Percentiles rank a stretch among this genome's conserved stretches.
phyloP scores from a whole-genome alignment of 1,140 invertebrate genomes.

The Drosophila littoralis region DNA sequence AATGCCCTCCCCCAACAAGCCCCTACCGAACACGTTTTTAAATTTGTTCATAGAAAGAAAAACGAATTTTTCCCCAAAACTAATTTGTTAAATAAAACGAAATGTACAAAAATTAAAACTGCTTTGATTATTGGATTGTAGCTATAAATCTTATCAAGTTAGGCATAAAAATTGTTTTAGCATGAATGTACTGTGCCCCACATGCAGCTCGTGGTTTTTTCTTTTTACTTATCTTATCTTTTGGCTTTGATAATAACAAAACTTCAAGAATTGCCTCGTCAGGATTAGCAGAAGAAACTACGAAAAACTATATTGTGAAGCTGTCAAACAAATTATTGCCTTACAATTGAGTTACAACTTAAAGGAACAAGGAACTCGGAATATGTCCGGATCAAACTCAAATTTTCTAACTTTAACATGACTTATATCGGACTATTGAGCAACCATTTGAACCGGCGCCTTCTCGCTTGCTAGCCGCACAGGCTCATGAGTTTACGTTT shows the following conservation, averaged over 20 bases:
- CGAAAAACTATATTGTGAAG: neutral
- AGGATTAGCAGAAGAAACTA: neutral
- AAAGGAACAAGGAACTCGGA: too few species aligned
- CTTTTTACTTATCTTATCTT: neutral
- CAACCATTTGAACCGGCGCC: too few species aligned
- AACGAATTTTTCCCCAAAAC: conserved; percentile 45
- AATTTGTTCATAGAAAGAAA: conserved; percentile 18
- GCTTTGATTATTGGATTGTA: neutral
- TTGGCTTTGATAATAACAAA: too few species aligned
- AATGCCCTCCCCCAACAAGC: neutral
- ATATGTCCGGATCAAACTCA: too few species aligned
- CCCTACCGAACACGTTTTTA: neutral
- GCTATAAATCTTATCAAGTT: conserved; percentile 18
- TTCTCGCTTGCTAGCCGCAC: too few species aligned
- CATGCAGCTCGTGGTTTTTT: neutral
- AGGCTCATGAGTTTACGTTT: too few species aligned
- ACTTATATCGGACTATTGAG: too few species aligned
- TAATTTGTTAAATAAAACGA: conserved; percentile 47
- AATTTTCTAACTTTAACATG: too few species aligned
- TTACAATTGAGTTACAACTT: neutral
- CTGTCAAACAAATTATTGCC: neutral
- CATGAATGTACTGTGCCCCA: neutral
- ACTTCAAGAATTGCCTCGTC: too few species aligned
- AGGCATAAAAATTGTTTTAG: neutral
- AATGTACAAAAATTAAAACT: conserved; percentile 24